Base-by-base conservation (phyloP, 2,797 vertebrate genomes). In the Fratercula arctica region DNA sequence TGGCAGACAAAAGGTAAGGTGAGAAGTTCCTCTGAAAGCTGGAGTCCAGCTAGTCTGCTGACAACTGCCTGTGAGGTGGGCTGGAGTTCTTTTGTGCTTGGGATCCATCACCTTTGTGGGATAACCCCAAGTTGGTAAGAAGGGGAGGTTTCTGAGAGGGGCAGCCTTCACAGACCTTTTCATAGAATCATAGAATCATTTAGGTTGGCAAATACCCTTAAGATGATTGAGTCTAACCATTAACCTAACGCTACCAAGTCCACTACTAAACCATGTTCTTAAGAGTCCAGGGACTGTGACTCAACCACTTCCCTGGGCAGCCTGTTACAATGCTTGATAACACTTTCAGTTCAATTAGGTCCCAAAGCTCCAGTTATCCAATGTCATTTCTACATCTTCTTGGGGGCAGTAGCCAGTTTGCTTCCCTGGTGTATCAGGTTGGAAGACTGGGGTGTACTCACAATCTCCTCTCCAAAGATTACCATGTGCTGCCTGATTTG, bases 51-150 rank as follows among this genome's bases (percentile, higher is more conserved):
- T 48, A 29, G 9, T 67, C 59, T 67, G 10, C 21, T 61, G 59
- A 23, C 69, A 61, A 18, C 16, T 77, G 35, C 50, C 54, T 73
- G 28, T 56, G 66, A 33, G 37, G 3, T 43, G 17, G 56, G 23
- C 8, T 85, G 17, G 37, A 24, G n/a, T 6, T 5, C 13, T 61
- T 59, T 45, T 18, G 23, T 85, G 23, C 33, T 26, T 80, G 51
- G 16, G 9, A 24, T 19, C 6, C 9, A 16, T 11, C 7, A 14
- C 26, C 26, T 45, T 31, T 66, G n/a, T 57, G 43, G 33, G 19
- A 16, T 11, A 60, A 6, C 6, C 16, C 11, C 0, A 0, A 23
- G 8, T 1, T 43, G 43, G 29, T 50, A 23, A 72, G 15, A 1
- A 23, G 24, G 3, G 11, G 8, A 76, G 3, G 21, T 48, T 72